Conservation (phyloP, 1,140 invertebrate species). For the Drosophila murphyi region DNA sequence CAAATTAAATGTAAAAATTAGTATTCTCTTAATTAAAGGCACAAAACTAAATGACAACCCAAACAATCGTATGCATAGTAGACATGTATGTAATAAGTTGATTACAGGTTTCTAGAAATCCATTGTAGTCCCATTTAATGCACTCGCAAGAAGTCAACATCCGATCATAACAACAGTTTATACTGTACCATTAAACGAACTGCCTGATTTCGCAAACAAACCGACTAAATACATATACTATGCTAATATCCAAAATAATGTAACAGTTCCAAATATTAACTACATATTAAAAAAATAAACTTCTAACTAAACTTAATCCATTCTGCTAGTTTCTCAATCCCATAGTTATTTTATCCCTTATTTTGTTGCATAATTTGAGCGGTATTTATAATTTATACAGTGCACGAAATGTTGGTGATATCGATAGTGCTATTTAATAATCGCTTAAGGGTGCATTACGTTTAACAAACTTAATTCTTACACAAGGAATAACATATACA, state of each 20-base stretch:
- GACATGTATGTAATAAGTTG: not conserved
- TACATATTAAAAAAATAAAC: constrained; percentile 65
- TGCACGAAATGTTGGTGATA: not conserved
- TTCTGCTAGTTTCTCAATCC: not conserved
- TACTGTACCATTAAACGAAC: constrained; percentile 13
- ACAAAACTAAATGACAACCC: constrained; percentile 50
- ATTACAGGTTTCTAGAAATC: constrained; percentile 5
- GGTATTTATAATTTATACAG: not conserved
- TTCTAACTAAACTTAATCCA: constrained; percentile 36
- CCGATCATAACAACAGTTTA: not conserved
- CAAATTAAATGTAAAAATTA: constrained; percentile 30
- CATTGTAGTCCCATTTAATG: not conserved
- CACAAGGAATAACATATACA: not conserved
- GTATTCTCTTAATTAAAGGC: constrained; percentile 38
- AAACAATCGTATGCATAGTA: constrained; percentile 48
- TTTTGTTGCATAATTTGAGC: constrained; percentile 30
- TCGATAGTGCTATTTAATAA: constrained; percentile 23
- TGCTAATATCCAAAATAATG: constrained; percentile 68
- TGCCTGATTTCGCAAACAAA: constrained; percentile 47
- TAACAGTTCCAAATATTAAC: constrained; percentile 76
- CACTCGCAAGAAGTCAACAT: not conserved
- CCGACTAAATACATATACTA: constrained; percentile 49
- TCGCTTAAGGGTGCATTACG: not conserved
- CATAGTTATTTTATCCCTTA: not conserved
- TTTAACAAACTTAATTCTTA: not conserved